phyloP scores from a whole-genome alignment of 2,113 vertebrate genomes.

The Mesoclemmys tuberculata region DNA sequence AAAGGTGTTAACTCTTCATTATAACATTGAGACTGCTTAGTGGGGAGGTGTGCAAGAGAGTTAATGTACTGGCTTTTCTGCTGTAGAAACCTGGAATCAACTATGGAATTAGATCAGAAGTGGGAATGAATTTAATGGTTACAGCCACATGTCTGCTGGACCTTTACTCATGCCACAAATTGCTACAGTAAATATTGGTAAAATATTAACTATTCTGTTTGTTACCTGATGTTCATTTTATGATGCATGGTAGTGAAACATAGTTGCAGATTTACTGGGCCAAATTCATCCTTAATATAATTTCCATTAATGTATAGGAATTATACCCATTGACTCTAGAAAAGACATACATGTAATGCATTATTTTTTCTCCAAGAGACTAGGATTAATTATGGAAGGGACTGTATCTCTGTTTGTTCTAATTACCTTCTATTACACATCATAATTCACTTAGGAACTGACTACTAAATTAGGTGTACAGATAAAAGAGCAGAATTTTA shows the following conservation, averaged over 20 bases:
- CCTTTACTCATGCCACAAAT: background rate
- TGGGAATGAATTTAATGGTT: background rate
- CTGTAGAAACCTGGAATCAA: background rate
- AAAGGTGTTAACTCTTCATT: background rate
- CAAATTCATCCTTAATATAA: background rate
- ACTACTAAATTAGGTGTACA: background rate
- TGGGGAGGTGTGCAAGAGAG: background rate
- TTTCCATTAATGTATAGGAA: background rate
- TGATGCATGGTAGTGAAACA: constrained; percentile 3
- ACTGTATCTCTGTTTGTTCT: background rate
- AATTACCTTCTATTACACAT: background rate
- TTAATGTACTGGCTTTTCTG: background rate
- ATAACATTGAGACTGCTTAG: background rate
- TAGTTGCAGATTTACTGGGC: constrained; percentile 10
- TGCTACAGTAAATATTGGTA: background rate
- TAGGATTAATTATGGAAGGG: background rate
- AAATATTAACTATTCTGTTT: constrained; percentile 20
- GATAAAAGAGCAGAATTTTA: background rate
- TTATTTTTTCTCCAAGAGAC: background rate
- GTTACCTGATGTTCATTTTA: background rate
- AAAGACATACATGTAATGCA: background rate
- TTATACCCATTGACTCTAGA: background rate
- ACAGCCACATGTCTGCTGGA: background rate
- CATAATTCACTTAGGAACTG: background rate
- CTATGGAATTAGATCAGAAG: background rate